Evolutionary conservation across 2,888 invertebrate genomes (phyloP).

Genomic region (Leistus spinibarbis): DNA sequence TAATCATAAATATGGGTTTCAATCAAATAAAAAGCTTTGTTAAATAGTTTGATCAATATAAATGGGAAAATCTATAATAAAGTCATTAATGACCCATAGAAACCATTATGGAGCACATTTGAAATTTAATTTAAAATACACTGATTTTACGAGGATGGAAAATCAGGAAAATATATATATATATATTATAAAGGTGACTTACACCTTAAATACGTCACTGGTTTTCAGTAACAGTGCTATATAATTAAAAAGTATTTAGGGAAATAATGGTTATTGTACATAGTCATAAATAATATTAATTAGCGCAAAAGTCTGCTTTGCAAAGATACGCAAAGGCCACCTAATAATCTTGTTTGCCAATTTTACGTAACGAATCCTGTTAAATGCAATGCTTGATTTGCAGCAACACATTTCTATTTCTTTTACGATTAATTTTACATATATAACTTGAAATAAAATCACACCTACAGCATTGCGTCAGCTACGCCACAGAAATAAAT

Average conservation of each 20-base stretch:
- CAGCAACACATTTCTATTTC: not conserved
- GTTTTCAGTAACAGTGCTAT: no score
- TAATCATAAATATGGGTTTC: no score
- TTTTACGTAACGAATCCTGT: slow-evolving; percentile 17
- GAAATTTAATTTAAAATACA: no score
- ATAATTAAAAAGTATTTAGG: not conserved
- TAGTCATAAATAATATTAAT: not conserved
- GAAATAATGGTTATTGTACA: not conserved
- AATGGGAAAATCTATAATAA: no score
- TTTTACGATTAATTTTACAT: not conserved
- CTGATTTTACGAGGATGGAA: no score
- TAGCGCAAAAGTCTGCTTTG: not conserved
- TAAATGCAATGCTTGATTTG: not conserved
- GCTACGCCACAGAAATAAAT: not conserved
- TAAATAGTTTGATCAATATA: no score
- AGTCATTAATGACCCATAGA: no score
- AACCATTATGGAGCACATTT: no score
- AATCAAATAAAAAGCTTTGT: no score
- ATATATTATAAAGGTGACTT: no score
- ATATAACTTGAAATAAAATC: not conserved
- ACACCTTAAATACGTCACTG: no score
- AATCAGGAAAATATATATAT: no score
- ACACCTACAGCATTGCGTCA: slow-evolving; percentile 3
- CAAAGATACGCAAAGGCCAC: not conserved
- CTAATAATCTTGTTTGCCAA: slow-evolving; percentile 21